phyloP scores from a whole-genome alignment of 1,140 invertebrate species.

The Drosophila orena region DNA sequence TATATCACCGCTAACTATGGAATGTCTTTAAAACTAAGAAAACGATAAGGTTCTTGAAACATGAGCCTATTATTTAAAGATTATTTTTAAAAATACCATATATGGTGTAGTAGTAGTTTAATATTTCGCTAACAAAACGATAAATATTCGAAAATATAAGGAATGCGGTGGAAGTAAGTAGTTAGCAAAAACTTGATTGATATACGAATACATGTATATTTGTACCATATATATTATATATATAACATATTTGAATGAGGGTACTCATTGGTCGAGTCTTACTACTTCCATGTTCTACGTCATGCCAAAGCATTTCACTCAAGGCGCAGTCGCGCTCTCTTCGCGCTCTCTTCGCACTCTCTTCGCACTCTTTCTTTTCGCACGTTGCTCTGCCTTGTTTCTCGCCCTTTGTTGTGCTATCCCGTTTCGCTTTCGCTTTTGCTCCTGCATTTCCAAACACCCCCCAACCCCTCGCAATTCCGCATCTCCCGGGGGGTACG shows the following conservation, averaged over 20 bases:
- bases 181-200: neutral
- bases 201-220: no score
- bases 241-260: neutral
- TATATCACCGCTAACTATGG: no score
- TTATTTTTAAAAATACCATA: no score
- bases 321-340: constrained; percentile 29
- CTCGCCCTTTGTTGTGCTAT: constrained; percentile 48
- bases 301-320: neutral
- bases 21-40: no score
- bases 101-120: no score
- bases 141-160: no score
- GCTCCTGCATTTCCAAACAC: constrained; percentile 11
- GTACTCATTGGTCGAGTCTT: constrained; percentile 4
- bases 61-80: no score
- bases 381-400: neutral
- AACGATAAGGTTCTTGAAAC: no score
- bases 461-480: no score
- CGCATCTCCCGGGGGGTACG: neutral
- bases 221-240: no score
- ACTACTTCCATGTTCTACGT: neutral
- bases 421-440: constrained; percentile 38
- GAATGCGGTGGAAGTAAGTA: no score
- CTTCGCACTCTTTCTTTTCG: constrained; percentile 1
- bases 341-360: neutral
- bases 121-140: no score